These are phyloP conservation scores for Oryzaephilus surinamensis DNA, from an alignment of 1,140 invertebrate genomes.

Conservation along the genomic window DNA sequence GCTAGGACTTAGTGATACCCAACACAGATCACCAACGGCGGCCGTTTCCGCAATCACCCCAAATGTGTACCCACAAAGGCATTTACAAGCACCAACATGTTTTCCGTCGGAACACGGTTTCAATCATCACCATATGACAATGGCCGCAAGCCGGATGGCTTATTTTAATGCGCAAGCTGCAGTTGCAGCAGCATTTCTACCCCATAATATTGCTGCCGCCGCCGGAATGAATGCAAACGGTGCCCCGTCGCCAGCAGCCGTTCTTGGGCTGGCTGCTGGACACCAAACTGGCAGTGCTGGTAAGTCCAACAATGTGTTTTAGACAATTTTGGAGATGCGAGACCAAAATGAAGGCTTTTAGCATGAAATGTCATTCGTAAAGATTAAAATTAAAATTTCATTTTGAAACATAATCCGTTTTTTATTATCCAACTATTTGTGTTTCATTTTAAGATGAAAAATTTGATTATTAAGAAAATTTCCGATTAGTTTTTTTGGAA, in stretches of 20 bases:
- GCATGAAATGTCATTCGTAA: no score
- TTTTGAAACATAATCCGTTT: no score
- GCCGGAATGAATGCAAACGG: conserved; percentile 31
- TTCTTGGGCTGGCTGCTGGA: conserved; percentile 23
- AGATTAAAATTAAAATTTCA: no score
- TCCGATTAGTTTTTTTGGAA: no score
- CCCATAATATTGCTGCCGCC: conserved; percentile 47
- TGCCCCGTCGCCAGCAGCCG: conserved; percentile 20
- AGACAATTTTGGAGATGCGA: no score
- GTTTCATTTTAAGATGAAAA: no score
- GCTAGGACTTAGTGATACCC: conserved; percentile 57
- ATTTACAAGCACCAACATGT: conserved; percentile 32
- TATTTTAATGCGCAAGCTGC: conserved; percentile 80
- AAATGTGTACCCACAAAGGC: conserved; percentile 34
- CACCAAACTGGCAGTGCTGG: conserved; percentile 24
- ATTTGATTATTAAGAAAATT: no score
- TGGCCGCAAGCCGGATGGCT: conserved; percentile 65
- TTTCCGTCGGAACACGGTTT: conserved; percentile 38
- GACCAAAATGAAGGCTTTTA: no score
- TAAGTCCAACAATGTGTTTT: no score
- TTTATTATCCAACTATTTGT: no score
- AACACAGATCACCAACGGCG: conserved; percentile 40
- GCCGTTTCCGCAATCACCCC: conserved; percentile 37
- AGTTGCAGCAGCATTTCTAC: conserved; percentile 76
- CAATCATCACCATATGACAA: conserved; percentile 51